Base-by-base conservation (phyloP, 2,797 vertebrate species). In the Scleropages formosus region DNA sequence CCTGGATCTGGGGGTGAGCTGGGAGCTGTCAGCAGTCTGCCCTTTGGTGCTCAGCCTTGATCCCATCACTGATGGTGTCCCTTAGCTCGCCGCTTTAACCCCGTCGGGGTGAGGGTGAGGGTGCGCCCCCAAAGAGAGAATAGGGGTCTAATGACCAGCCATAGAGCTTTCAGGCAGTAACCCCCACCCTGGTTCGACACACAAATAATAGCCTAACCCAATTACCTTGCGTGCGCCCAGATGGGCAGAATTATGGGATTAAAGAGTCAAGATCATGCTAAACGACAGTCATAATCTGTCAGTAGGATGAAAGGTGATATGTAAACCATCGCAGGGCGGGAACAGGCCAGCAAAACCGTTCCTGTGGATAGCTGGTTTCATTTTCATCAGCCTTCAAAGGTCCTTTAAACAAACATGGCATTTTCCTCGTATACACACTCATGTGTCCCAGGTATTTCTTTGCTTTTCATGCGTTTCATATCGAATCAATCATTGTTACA, bases 221-320 rank as follows among this genome's bases (percentile, higher is more conserved):
- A 77, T 77, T 77, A 77, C 47, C 26, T 8, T 15, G 59, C 47
- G 27, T 53, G 49, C 51, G 22, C 72, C 69, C 75, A 77, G 60
- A 71, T 59, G 59, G 67, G 53, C 44, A 64, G 67, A 64, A 72
- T 63, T 77, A 72, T 15, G 71, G 61, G 73, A 75, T 71, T 71
- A 71, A 71, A 71, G 69, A 71, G 49, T 71, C 69, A 56, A 71
- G 58, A 49, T 71, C 69, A 71, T 26, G 53, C 69, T 71, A 71
- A 71, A 71, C 69, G 69, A 71, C 69, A 71, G 69, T 71, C 53
- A 71, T 71, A 71, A 59, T 71, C 69, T 71, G 69, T 71, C 69
- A 71, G 69, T 16, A 11, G 69, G 51, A 71, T 31, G 69, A 71
- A 71, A 71, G 69, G 58, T 71, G 69, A 59, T 71, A 71, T 58